These are phyloP conservation scores for Indri indri DNA, from an alignment of 2,113 vertebrate species.

Conservation along the genomic window DNA sequence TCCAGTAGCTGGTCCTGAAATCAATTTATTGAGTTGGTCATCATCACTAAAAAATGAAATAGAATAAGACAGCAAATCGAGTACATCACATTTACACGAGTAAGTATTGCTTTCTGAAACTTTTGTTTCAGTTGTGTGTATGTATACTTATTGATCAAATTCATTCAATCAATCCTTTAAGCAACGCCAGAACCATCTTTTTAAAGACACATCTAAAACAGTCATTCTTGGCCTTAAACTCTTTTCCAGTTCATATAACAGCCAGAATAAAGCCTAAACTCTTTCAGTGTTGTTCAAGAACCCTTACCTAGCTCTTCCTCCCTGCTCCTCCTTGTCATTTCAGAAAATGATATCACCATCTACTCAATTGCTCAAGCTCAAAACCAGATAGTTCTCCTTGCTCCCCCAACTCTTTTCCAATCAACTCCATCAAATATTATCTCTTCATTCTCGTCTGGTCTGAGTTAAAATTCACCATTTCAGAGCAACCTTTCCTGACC, in stretches of 20 bases:
- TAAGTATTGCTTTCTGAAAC: neutral
- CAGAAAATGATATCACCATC: neutral
- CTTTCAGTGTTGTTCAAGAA: neutral
- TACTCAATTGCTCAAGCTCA: neutral
- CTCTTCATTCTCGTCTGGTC: neutral
- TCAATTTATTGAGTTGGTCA: neutral
- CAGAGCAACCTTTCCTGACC: neutral
- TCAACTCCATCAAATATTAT: neutral
- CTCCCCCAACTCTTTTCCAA: neutral
- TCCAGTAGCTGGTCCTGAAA: neutral
- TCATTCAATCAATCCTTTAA: conserved; percentile 14
- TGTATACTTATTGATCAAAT: neutral
- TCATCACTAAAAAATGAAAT: neutral
- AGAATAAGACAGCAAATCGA: neutral
- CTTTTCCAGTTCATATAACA: neutral
- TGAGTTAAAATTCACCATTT: neutral
- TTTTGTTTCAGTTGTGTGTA: neutral
- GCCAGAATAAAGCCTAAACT: neutral
- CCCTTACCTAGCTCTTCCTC: neutral
- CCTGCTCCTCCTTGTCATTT: neutral
- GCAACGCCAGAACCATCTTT: neutral
- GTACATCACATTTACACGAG: neutral
- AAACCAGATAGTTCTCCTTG: neutral
- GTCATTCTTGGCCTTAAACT: neutral
- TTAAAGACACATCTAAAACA: neutral